Percentiles rank a stretch among this genome's conserved stretches.
Evolutionary conservation across 2,888 invertebrate genomes (phyloP).

Genomic region (Oscheius sp.): DNA sequence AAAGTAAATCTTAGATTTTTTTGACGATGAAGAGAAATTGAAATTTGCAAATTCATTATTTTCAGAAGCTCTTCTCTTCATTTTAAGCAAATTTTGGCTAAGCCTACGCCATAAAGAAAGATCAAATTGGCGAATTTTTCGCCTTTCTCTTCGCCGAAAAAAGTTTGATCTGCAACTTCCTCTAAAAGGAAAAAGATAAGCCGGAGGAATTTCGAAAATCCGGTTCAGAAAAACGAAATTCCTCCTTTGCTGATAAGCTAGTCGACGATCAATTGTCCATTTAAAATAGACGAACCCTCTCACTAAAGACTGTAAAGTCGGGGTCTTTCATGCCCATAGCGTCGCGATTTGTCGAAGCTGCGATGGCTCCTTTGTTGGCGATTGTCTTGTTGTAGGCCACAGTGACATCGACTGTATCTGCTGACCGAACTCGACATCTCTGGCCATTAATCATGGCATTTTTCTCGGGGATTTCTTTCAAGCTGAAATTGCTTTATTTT

Average conservation of each 20-base stretch:
- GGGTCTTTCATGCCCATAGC: background rate
- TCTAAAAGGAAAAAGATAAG: too few relatives aligned
- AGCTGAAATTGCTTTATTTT: too few relatives aligned
- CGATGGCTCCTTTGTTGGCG: conserved; percentile 12
- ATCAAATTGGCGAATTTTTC: background rate
- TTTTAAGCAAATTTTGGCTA: too few relatives aligned
- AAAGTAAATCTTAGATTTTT: too few relatives aligned
- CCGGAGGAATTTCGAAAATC: too few relatives aligned
- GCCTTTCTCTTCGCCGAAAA: background rate
- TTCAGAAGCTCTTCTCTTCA: too few relatives aligned
- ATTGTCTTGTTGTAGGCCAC: conserved; percentile 19
- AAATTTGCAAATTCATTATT: too few relatives aligned
- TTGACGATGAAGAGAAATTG: too few relatives aligned
- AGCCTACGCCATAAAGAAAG: too few relatives aligned
- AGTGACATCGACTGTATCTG: conserved; percentile 24
- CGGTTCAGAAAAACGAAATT: background rate
- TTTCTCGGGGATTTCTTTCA: conserved; percentile 12
- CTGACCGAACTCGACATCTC: conserved; percentile 26
- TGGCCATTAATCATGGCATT: conserved; percentile 16
- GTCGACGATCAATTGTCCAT: too few relatives aligned
- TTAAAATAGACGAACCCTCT: background rate
- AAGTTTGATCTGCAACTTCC: too few relatives aligned
- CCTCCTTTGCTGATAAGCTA: too few relatives aligned
- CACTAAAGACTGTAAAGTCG: background rate
- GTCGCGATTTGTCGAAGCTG: background rate